Percentiles rank a stretch among this genome's conserved stretches.
Evolutionary conservation across 92 coral and sea anemone species (phyloP).

Genomic region (Umimayanthus chanpuru): DNA sequence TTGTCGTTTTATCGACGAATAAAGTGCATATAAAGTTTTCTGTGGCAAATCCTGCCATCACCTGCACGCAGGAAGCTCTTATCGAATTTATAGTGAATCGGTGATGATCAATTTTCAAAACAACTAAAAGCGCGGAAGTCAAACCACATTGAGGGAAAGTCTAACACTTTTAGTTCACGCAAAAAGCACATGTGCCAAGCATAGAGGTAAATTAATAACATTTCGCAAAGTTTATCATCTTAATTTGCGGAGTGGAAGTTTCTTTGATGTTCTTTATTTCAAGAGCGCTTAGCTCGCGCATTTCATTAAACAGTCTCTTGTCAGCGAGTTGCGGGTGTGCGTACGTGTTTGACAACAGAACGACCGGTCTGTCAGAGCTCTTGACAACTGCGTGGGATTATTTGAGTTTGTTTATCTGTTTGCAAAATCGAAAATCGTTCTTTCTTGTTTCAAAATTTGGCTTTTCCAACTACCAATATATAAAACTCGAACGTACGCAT

Average conservation of each 20-base stretch:
- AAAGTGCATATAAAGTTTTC: background rate
- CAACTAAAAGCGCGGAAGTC: background rate
- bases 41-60: background rate
- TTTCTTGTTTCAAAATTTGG: background rate
- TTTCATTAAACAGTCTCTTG: background rate
- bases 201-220: background rate
- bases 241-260: background rate
- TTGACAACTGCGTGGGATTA: background rate
- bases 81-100: background rate
- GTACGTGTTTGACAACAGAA: background rate
- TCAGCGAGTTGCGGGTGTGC: background rate
- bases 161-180: background rate
- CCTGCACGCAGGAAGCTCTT: background rate
- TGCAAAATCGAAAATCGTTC: background rate
- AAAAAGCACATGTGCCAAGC: background rate
- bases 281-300: background rate
- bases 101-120: background rate
- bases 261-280: background rate
- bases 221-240: background rate
- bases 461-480: background rate
- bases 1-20: background rate
- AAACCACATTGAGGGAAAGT: background rate
- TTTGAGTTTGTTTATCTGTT: background rate
- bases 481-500: background rate
- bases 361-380: background rate